Base-by-base conservation (phyloP, 37 sponge, comb jelly and placozoan species). In the Halichondria panicea region DNA sequence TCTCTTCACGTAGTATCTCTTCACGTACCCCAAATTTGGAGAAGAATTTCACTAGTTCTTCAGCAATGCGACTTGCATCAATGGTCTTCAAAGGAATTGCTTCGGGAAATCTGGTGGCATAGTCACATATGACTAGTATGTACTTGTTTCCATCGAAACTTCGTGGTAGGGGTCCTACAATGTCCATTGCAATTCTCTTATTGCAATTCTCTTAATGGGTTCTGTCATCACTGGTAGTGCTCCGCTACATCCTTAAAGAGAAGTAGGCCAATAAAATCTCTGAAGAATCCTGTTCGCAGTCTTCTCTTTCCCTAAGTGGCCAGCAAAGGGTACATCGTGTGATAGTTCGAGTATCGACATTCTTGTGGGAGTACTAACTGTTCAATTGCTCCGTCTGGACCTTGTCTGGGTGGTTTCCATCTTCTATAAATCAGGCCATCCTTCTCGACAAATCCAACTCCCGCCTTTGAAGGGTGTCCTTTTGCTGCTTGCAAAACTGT, bases 211-310 rank as follows among this genome's bases (percentile, higher is more conserved):
- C n/a, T n/a, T n/a, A n/a, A n/a, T n/a, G 36, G 87, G 87, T 27
- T 56, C 63, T 28, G 33, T 34, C 25, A 80, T 34, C 0, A 80
- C 25, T 9, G 81, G 81, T 38, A 80, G 35, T 5, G 76, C 0
- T 72, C 38, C 40, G 55, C 66, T 1, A 86, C 75, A 44, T 85
- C 87, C 1, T 21, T 0, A 24, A 50, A 71, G 3, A 85, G 30
- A 19, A n/a, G 74, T 78, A 5, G 80, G 87, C 87, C 87, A 87
- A 25, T 80, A 81, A 53, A 76, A 87, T 21, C 69, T 42, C 66
- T 56, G 60, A 40, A 71, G 32, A 5, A 87, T 39, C 50, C 88
- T 0, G 63, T 63, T 39, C 2, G 57, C 55, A 6, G 88, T 87
- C 70, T 77, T 87, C 63, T 56, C 53, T 28, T 70, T 54, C 18